Base-by-base conservation (phyloP, 2,797 vertebrate genomes). In the Harpagifer antarcticus region DNA sequence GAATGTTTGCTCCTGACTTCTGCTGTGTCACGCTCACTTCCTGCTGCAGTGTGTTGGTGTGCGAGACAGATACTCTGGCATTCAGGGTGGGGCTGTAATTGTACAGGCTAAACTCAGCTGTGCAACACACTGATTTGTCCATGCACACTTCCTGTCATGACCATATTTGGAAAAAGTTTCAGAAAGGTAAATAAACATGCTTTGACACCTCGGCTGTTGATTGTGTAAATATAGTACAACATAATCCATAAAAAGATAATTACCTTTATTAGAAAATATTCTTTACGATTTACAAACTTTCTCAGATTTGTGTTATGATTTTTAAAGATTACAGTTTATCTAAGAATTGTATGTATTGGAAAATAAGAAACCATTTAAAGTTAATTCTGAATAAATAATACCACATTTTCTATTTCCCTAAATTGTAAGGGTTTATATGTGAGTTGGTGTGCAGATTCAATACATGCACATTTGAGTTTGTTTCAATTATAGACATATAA, bases 21-120 rank as follows among this genome's bases (percentile, higher is more conserved):
- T 77, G 71, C 68, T 7, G 17, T 20, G 60, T 84, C 81, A 78
- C 6, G 5, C 55, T 82, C 37, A 59, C 76, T 86, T 92, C 84
- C 86, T 82, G 47, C 57, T 69, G 68, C 65, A 48, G 57, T 37
- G 42, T 43, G 69, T 52, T 66, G 56, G 31, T 14, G 27, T 71
- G 56, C 72, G 48, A 86, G 54, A 57, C 59, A 68, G 54, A 83
- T 33, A 55, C 75, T 58, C 9, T 40, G 77, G 74, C 42, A 74
- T 69, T 70, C 60, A 65, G 87, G 83, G 83, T 68, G 68, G 66
- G 78, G 81, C 68, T 72, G 9, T 81, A 33, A 81, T 72, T 81
- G 68, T 20, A 72, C 66, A 60, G 20, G 9, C 56, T 43, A 31
- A 71, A 69, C 57, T 58, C 83, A 79, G 73, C 76, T 80, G 64